A percentile compares a stretch with the other conserved stretches of the same genome.
These are phyloP conservation scores for Helobdella robusta DNA, from an alignment of 2,888 invertebrate species.

Conservation along the genomic window DNA sequence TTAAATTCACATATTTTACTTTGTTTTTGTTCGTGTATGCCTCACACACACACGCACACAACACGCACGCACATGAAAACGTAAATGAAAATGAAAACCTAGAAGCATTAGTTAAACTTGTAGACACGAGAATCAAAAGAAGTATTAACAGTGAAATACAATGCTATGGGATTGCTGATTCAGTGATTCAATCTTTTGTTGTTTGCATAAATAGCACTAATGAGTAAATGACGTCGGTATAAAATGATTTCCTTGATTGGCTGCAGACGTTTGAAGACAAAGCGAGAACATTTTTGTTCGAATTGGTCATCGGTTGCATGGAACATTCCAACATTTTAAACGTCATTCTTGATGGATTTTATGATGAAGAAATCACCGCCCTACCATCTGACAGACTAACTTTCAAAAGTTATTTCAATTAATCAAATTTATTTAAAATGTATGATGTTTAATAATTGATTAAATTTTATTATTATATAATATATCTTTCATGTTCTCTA, in stretches of 20 bases:
- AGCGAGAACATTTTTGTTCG: slow-evolving; percentile 43
- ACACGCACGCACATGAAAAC: no score
- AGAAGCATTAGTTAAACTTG: no score
- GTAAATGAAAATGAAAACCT: no score
- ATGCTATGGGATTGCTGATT: neutral
- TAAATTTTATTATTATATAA: no score
- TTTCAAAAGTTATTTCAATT: slow-evolving; percentile 44
- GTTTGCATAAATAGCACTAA: neutral
- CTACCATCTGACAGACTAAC: slow-evolving; percentile 43
- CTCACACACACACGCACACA: no score
- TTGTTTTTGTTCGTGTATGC: no score
- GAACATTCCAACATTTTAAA: slow-evolving; percentile 40
- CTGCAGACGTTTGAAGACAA: slow-evolving; percentile 41
- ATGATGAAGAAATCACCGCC: slow-evolving; percentile 43
- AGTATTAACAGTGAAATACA: neutral
- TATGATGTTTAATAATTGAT: no score
- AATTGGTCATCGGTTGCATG: slow-evolving; percentile 47
- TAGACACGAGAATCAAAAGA: neutral
- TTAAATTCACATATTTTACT: no score
- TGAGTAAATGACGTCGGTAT: neutral
- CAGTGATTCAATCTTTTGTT: neutral
- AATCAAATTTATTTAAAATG: no score
- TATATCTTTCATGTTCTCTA: no score
- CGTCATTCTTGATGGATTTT: slow-evolving; percentile 44
- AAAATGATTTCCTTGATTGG: slow-evolving; percentile 6